Evolutionary conservation across 1,140 invertebrate genomes (phyloP).

Genomic region (Drosophila ironensis): DNA sequence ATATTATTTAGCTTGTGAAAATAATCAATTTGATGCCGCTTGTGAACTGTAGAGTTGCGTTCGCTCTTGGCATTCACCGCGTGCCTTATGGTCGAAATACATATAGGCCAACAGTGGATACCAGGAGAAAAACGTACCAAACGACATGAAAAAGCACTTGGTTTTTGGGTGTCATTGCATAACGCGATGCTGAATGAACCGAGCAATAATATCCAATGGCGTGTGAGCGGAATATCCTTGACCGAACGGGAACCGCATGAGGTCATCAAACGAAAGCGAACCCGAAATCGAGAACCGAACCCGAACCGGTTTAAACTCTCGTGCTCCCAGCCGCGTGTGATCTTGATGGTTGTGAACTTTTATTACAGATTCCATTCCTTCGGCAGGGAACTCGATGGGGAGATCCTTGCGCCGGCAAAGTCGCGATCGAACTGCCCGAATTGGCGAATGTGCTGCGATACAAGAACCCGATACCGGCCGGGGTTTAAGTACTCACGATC

Average conservation of each 20-base stretch:
- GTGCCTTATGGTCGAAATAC: conserved; percentile 94
- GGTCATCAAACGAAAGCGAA: conserved; percentile 39
- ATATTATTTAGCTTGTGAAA: no score
- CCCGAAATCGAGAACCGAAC: not conserved
- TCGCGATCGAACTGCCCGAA: conserved; percentile 62
- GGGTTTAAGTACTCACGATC: conserved; percentile 70
- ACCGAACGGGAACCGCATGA: conserved; percentile 17
- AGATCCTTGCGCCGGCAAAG: conserved; percentile 32
- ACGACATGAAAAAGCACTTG: conserved; percentile 36
- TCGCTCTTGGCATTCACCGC: conserved; percentile 98
- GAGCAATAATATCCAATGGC: conserved; percentile 21
- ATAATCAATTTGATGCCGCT: not conserved
- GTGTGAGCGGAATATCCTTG: conserved; percentile 32
- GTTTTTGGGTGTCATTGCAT: conserved; percentile 2
- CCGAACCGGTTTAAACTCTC: conserved; percentile 38
- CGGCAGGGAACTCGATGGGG: not conserved
- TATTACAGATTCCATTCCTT: not conserved
- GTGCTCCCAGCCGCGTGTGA: not conserved
- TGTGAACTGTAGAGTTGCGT: conserved; percentile 84
- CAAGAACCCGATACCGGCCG: conserved; percentile 57
- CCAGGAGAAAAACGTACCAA: conserved; percentile 87
- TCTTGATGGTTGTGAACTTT: not conserved
- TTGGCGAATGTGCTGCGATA: conserved; percentile 57
- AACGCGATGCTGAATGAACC: not conserved
- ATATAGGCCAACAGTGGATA: conserved; percentile 95